Evolutionary conservation across 2,888 invertebrate species (phyloP).

Genomic region (Acronicta aceris): DNA sequence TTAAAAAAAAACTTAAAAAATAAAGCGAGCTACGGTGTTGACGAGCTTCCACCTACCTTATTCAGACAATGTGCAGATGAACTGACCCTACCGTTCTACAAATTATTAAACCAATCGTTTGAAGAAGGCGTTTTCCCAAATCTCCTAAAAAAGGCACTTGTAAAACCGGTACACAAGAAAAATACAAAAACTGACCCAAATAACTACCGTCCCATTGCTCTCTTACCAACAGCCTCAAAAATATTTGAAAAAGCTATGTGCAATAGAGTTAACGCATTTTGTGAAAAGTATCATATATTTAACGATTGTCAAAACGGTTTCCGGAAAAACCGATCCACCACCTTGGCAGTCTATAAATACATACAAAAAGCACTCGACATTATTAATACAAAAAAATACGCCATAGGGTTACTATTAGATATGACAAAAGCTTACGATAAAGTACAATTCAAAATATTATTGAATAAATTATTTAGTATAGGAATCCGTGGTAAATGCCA

Average conservation of each 20-base stretch:
- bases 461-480: constrained; percentile 1
- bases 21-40: background rate
- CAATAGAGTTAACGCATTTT: constrained; percentile 9
- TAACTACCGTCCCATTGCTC: constrained; percentile 36
- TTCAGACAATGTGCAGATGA: background rate
- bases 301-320: constrained; percentile 20
- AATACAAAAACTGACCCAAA: constrained; percentile 8
- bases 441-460: background rate
- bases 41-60: background rate
- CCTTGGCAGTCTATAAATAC: constrained; percentile 3
- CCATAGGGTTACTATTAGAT: background rate
- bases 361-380: background rate
- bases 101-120: constrained; percentile 19
- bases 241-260: constrained; percentile 20
- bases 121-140: constrained; percentile 18
- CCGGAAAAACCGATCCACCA: constrained; percentile 1
- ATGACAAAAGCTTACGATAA: constrained; percentile 10
- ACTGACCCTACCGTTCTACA: constrained; percentile 1
- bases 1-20: background rate
- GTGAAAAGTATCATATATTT: constrained; percentile 17
- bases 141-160: constrained; percentile 14
- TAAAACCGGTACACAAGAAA: constrained; percentile 34
- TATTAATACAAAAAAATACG: background rate
- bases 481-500: background rate
- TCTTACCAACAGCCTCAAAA: constrained; percentile 26